Base-by-base conservation (phyloP, 2,888 invertebrate species). In the Cecidostiba fungosa region DNA sequence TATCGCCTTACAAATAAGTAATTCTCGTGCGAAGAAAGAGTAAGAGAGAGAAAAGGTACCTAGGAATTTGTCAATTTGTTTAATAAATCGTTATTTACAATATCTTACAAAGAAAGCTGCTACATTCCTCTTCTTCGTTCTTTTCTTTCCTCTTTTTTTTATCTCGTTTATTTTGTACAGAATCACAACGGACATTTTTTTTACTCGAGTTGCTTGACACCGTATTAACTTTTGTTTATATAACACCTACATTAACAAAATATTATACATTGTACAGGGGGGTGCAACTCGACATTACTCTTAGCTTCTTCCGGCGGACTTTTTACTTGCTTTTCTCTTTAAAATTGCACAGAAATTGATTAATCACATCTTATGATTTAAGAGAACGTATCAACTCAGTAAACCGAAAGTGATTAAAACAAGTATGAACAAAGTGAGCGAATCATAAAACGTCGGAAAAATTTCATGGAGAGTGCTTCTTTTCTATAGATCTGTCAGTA, bases 11-110 rank as follows among this genome's bases (percentile, higher is more conserved):
- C 85, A 88, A 90, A 90, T 88, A 89, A 90, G 87, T 88, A 89
- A 87, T 89, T 88, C 88, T 88, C 88, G 89, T 87, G 88, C 88
- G 89, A 89, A 90, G 90, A 90, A 90, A 90, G 89, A 90, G 89
- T 89, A 88, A 90, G 88, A 89, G 86, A 89, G 89, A 90, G 89
- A 89, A 89, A 89, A 90, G 90, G 88, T 91, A 91, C 90, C 90
- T 90, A 92, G 89, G 90, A 92, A 92, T 91, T 93, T 91, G 90
- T 92, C 92, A 92, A 92, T 92, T 92, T 90, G 89, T 89, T 92
- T 91, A 93, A 92, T 92, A 92, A 93, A 92, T 91, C 90, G 92
- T 93, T 93, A 93, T 93, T 90, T 93, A 93, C 93, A 93, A 92
- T 93, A 93, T 93, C 86, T 92, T 93, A 93, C 93, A 93, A 93